Conservation (phyloP, 2,888 invertebrate genomes). For the Harpalus rufipes region DNA sequence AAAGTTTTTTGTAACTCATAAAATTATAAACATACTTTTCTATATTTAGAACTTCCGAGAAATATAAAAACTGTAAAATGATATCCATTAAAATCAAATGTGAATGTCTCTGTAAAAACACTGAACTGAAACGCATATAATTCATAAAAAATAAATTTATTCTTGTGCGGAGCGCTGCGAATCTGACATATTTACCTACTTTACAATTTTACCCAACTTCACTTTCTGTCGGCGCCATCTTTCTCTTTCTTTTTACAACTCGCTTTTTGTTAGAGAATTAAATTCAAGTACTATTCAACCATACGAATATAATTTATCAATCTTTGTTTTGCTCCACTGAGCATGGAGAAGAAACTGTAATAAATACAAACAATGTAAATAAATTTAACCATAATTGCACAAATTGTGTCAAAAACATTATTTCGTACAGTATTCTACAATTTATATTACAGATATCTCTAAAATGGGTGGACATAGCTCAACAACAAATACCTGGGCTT, state of each 20-base stretch:
- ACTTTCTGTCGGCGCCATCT: constrained; percentile 54
- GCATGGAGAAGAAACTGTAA: background rate
- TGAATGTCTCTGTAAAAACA: constrained; percentile 25
- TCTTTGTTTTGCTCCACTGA: background rate
- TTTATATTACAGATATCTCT: no score
- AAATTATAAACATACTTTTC: no score
- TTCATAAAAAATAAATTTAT: constrained; percentile 43
- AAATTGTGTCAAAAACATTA: background rate
- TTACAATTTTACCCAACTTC: constrained; percentile 45
- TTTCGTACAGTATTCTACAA: background rate
- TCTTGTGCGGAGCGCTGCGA: constrained; percentile 18
- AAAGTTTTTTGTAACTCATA: no score
- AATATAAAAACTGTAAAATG: constrained; percentile 1
- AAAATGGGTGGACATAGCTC: no score
- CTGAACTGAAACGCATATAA: constrained; percentile 3
- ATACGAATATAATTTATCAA: background rate
- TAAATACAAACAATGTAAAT: background rate
- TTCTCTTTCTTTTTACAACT: constrained; percentile 51
- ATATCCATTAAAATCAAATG: background rate
- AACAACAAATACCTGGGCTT: no score
- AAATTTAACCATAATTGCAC: no score
- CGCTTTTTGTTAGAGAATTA: background rate
- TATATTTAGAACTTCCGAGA: background rate
- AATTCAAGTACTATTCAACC: background rate
- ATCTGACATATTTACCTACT: constrained; percentile 66